Conservation (phyloP, 2,888 invertebrate genomes). For the Acanthoscelides obtectus region DNA sequence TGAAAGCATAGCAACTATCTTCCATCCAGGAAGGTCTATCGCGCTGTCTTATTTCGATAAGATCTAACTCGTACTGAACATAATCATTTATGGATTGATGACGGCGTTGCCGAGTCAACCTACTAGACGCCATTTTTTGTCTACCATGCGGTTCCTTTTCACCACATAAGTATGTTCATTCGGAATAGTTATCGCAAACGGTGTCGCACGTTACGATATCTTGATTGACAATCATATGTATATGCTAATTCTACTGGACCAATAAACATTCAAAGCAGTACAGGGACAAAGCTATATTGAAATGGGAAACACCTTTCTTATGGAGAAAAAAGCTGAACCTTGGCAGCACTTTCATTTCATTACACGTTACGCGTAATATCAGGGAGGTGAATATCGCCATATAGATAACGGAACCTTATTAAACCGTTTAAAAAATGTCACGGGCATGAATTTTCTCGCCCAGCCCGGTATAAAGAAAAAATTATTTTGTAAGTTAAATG, state of each 20-base stretch:
- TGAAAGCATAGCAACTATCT: too few relatives aligned
- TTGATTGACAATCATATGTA: neutral
- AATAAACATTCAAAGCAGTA: neutral
- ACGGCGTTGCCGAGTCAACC: too few relatives aligned
- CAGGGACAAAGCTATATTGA: neutral
- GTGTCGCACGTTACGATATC: too few relatives aligned
- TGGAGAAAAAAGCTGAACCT: neutral
- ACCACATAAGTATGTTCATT: too few relatives aligned
- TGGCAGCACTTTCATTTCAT: neutral
- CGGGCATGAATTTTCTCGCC: neutral
- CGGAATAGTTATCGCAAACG: too few relatives aligned
- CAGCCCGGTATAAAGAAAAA: neutral
- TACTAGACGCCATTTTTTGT: too few relatives aligned
- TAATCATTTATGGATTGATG: too few relatives aligned
- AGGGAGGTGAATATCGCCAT: neutral
- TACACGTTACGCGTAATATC: neutral
- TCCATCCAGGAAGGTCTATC: too few relatives aligned
- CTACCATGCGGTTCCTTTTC: too few relatives aligned
- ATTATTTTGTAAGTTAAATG: neutral
- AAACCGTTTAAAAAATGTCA: neutral
- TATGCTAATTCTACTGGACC: neutral
- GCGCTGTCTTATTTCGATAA: too few relatives aligned
- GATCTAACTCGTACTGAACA: too few relatives aligned
- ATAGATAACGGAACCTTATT: neutral
- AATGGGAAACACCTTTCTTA: neutral